phyloP scores from a whole-genome alignment of 2,113 vertebrate genomes.

The Machaerirhynchus nigripectus region DNA sequence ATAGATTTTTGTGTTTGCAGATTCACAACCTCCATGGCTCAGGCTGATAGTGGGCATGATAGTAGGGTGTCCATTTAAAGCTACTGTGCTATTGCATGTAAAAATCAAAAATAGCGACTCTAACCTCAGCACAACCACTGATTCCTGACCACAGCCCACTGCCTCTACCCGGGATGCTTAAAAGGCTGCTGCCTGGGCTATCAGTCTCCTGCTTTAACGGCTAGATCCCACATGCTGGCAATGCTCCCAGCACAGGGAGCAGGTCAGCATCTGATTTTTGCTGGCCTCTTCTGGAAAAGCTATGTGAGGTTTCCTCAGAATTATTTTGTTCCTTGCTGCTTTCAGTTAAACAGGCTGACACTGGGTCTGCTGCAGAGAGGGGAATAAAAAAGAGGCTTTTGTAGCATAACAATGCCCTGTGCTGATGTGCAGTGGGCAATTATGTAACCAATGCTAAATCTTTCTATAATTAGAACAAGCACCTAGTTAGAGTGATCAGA shows the following conservation, averaged over 20 bases:
- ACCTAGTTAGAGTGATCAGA: constrained; percentile 60
- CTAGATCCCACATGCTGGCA: neutral
- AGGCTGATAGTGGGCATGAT: neutral
- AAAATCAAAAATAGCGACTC: neutral
- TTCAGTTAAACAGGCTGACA: constrained; percentile 4
- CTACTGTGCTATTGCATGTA: neutral
- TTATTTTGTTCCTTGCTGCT: constrained; percentile 24
- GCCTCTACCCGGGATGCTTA: neutral
- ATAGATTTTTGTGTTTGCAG: neutral
- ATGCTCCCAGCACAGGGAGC: neutral
- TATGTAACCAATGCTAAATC: constrained; percentile 69
- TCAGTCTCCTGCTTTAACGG: neutral
- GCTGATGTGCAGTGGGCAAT: constrained; percentile 66
- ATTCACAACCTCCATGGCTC: neutral
- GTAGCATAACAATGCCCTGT: constrained; percentile 45
- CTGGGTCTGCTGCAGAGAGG: neutral
- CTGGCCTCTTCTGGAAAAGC: neutral
- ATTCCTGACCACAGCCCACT: neutral
- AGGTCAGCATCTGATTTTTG: neutral
- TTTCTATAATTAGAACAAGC: constrained; percentile 75
- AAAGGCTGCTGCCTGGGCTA: neutral
- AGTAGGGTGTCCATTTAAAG: neutral
- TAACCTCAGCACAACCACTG: neutral
- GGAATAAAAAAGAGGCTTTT: constrained; percentile 22
- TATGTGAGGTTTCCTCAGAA: neutral